Base-by-base conservation (phyloP, 2,888 invertebrate genomes). In the Caenorhabditis uteleia region DNA sequence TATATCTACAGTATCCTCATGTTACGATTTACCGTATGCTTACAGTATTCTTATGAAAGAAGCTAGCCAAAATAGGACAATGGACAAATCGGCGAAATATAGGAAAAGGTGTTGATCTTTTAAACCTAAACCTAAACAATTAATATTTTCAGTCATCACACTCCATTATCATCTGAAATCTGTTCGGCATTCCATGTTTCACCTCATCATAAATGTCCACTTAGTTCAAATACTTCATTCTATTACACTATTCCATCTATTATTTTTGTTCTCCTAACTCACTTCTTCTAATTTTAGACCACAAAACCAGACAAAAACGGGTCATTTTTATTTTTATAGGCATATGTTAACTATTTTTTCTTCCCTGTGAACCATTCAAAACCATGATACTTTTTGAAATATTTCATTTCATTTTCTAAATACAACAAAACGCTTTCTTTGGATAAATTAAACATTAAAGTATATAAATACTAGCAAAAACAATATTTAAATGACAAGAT, bases 11-110 rank as follows among this genome's bases (percentile, higher is more conserved):
- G 59, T 74, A 10, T 53, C 58, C n/a, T 69, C 73, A 8, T 80
- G 80, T 55, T 81, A 70, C 51, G 79, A 79, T 58, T 62, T 79
- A 31, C 71, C 73, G 18, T 73, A 65, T 43, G 66, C 73, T n/a
- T 61, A 65, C 27, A 61, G 59, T 33, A 48, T 68, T 33, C 46
- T 71, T 18, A 53, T 55, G 59, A 46, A 46, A n/a, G 53, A 58
- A 29, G 51, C 50, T 20, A 27, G 10, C n/a, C 50, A 59, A 29
- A 59, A 59, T 39, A 38, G 47, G 23, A 54, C 64, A 10, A 46
- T 40, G 40, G 50, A 55, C 10, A 12, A 29, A 12, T 6, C 7
- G 29, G 29, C 7, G 12, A 29, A 29, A 29, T 29, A 12, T 29
- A 6, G 29, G 12, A 6, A 12, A 8, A 29, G 12, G 29, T 29